Conservation (phyloP, 2,113 vertebrate species). For the Perccottus glenii region DNA sequence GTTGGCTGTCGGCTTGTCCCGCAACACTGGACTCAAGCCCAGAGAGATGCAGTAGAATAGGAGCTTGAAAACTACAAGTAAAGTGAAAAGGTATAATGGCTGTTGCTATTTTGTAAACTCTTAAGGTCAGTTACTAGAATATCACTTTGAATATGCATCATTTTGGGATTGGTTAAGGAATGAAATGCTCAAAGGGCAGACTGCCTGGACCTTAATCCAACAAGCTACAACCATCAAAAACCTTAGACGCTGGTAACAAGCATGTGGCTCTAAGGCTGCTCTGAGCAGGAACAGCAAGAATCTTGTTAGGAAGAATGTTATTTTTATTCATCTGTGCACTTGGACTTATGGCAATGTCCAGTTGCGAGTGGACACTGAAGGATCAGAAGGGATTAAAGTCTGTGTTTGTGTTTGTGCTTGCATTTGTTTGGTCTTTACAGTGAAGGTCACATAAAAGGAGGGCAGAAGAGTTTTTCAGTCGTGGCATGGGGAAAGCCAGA, state of each 20-base stretch:
- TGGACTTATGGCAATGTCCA: slow-evolving; percentile 18
- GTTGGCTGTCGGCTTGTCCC: slow-evolving; percentile 61
- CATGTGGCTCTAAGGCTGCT: slow-evolving; percentile 2
- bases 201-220: slow-evolving; percentile 1
- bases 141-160: too few relatives aligned
- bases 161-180: neutral
- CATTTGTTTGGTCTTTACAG: slow-evolving; percentile 29
- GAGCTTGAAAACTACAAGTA: slow-evolving; percentile 8
- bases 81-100: slow-evolving; percentile 1
- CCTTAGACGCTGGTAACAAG: neutral
- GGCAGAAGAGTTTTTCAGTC: neutral
- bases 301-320: neutral
- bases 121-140: too few relatives aligned
- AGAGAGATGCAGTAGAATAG: slow-evolving; percentile 31
- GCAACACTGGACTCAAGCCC: slow-evolving; percentile 70
- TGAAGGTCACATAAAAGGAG: slow-evolving; percentile 33
- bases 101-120: neutral
- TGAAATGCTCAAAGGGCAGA: neutral
- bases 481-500: neutral
- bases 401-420: slow-evolving; percentile 35
- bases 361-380: slow-evolving; percentile 21
- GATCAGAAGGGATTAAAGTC: slow-evolving; percentile 50
- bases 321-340: slow-evolving; percentile 7
- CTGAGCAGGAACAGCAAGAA: neutral
- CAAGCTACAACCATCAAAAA: neutral